These are phyloP conservation scores for Epinephelus lanceolatus DNA, from an alignment of 2,113 vertebrate genomes.

Conservation along the genomic window DNA sequence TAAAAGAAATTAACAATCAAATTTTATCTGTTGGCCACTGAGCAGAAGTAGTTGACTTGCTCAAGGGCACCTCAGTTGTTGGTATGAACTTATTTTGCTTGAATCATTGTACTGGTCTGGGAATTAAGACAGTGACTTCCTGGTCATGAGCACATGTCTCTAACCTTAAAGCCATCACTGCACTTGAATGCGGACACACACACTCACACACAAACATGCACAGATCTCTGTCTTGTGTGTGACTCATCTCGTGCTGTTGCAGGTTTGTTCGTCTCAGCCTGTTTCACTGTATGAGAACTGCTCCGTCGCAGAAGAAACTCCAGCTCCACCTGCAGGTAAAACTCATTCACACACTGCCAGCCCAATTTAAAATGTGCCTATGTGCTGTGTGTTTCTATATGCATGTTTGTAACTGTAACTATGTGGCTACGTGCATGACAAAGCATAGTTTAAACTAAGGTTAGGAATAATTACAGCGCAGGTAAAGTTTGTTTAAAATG, in stretches of 20 bases:
- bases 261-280: slow-evolving; percentile 84
- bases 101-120: not conserved
- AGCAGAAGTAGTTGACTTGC: slow-evolving; percentile 1
- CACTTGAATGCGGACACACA: slow-evolving; percentile 7
- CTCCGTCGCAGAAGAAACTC: slow-evolving; percentile 68
- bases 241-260: slow-evolving; percentile 71
- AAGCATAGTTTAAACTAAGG: not conserved
- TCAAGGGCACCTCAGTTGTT: not conserved
- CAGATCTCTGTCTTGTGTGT: slow-evolving; percentile 34
- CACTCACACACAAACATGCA: not conserved
- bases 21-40: not conserved
- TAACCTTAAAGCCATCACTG: slow-evolving; percentile 17
- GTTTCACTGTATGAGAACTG: slow-evolving; percentile 91
- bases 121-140: slow-evolving; percentile 19
- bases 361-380: not conserved
- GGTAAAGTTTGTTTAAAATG: not conserved
- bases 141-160: slow-evolving; percentile 25
- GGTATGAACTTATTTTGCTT: slow-evolving; percentile 11
- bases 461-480: not conserved
- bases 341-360: not conserved
- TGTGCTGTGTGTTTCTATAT: not conserved
- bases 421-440: not conserved
- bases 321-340: slow-evolving; percentile 76
- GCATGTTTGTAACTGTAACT: not conserved
- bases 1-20: not conserved